These are phyloP conservation scores for Acanthiza pusilla DNA, from an alignment of 2,797 vertebrate species.

Conservation along the genomic window DNA sequence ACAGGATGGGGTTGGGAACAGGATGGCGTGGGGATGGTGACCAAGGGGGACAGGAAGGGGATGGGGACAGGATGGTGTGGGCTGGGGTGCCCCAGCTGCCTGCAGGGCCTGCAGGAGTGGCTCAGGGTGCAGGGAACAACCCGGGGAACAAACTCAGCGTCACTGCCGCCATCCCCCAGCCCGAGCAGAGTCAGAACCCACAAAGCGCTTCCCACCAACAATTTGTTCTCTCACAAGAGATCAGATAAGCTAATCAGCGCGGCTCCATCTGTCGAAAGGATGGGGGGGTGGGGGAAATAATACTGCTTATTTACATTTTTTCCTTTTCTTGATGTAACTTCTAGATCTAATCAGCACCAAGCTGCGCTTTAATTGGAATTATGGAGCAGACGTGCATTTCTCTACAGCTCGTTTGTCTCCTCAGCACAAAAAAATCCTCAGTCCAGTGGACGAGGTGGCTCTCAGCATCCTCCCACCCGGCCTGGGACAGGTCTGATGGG, in stretches of 20 bases:
- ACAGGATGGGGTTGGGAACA: not conserved
- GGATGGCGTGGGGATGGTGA: not conserved
- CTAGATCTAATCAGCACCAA: constrained; percentile 17
- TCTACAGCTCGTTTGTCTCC: not conserved
- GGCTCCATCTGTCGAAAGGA: not conserved
- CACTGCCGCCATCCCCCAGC: not conserved
- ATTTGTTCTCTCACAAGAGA: not conserved
- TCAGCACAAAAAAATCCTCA: not conserved
- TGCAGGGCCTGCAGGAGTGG: not conserved
- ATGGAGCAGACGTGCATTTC: not conserved
- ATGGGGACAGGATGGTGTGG: not conserved
- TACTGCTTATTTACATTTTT: constrained; percentile 2
- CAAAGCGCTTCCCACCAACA: not conserved
- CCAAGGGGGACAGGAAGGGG: not conserved
- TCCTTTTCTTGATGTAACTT: constrained; percentile 16
- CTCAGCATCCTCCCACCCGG: rapidly evolving
- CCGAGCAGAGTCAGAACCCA: not conserved
- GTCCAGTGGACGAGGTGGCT: not conserved
- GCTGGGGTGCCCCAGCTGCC: not conserved
- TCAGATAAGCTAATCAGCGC: not conserved
- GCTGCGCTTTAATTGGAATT: constrained; percentile 12
- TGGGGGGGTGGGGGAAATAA: not conserved
- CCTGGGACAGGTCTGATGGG: rapidly evolving
- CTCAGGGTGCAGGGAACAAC: not conserved
- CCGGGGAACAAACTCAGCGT: not conserved